These are phyloP conservation scores for Taeniopygia guttata DNA, from an alignment of 2,797 vertebrate species.

Conservation along the genomic window DNA sequence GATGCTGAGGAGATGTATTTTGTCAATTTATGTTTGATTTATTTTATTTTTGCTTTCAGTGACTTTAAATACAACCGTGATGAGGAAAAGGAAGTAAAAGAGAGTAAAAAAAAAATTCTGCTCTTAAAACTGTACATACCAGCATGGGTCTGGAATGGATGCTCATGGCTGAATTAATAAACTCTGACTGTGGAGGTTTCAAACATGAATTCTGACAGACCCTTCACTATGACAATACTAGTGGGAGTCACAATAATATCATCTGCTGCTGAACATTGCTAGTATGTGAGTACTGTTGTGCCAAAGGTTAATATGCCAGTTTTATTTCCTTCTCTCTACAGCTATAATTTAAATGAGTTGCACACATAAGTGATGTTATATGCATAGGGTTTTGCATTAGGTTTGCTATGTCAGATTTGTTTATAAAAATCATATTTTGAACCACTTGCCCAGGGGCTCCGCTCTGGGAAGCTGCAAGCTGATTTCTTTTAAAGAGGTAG, in stretches of 20 bases:
- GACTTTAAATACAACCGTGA: background rate
- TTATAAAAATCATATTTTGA: constrained; percentile 78
- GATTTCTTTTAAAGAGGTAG: constrained; percentile 71
- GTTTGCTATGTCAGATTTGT: constrained; percentile 76
- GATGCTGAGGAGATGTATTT: background rate
- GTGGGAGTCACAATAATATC: constrained; percentile 29
- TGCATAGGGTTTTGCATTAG: constrained; percentile 70
- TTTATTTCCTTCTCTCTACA: constrained; percentile 64
- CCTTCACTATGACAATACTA: constrained; percentile 54
- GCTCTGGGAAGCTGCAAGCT: constrained; percentile 60
- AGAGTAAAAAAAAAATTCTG: constrained; percentile 25
- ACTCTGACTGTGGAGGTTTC: constrained; percentile 32
- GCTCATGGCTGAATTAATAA: constrained; percentile 55
- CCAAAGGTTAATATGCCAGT: constrained; percentile 63
- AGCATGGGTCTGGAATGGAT: background rate
- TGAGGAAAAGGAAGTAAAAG: background rate
- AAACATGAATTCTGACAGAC: constrained; percentile 53
- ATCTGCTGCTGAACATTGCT: constrained; percentile 50
- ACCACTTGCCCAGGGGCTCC: constrained; percentile 66
- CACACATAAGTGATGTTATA: constrained; percentile 61
- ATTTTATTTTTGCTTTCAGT: background rate
- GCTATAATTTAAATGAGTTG: constrained; percentile 71
- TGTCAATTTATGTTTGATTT: background rate
- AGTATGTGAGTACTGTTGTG: constrained; percentile 14
- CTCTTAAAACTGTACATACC: constrained; percentile 8